These are phyloP conservation scores for Parnassius smintheus DNA, from an alignment of 2,888 invertebrate genomes.

Conservation along the genomic window DNA sequence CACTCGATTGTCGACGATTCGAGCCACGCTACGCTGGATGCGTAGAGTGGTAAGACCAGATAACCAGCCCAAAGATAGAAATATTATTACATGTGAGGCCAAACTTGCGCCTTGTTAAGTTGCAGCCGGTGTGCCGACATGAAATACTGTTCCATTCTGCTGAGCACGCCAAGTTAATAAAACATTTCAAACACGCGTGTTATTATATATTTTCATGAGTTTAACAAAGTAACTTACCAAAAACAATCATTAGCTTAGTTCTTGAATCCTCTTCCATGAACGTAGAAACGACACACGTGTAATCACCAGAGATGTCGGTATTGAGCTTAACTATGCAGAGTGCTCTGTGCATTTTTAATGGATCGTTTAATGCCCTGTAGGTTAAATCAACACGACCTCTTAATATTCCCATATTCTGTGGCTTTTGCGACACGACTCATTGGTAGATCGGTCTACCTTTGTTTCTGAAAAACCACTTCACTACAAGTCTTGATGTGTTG, in stretches of 20 bases:
- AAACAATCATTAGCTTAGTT: conserved; percentile 84
- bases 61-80: no score
- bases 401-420: conserved; percentile 83
- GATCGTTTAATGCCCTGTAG: conserved; percentile 84
- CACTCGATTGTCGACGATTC: no score
- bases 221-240: conserved; percentile 74
- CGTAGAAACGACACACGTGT: conserved; percentile 87
- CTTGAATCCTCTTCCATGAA: no score
- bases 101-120: no score
- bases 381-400: conserved; percentile 82
- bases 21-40: no score
- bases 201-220: no score
- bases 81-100: no score
- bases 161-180: no score
- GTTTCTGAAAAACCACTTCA: conserved; percentile 89
- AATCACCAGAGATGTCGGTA: conserved; percentile 86
- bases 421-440: conserved; percentile 86
- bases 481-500: conserved; percentile 84
- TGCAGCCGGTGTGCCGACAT: no score
- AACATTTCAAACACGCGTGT: no score
- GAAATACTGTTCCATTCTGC: no score
- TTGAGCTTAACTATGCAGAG: conserved; percentile 86
- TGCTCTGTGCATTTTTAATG: conserved; percentile 86
- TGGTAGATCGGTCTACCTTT: conserved; percentile 86
- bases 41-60: no score